Conservation (phyloP, 2,888 invertebrate genomes). For the Drosophila emarginata region DNA sequence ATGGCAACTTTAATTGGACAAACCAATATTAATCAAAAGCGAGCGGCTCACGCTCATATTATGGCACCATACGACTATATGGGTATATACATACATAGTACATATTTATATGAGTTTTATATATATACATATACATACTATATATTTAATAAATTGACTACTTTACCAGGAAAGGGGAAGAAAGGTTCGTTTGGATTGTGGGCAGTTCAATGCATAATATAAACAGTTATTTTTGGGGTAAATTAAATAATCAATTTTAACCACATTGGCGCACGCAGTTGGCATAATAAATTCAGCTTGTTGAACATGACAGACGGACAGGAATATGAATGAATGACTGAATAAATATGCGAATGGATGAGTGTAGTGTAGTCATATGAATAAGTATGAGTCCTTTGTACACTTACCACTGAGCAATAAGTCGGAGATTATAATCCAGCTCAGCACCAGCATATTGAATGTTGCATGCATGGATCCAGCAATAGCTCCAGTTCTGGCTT, state of each 20-base stretch:
- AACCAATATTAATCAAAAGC: slow-evolving; percentile 66
- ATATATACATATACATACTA: background rate
- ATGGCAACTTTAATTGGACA: slow-evolving; percentile 67
- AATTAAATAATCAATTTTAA: slow-evolving; percentile 70
- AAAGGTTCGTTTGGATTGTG: slow-evolving; percentile 9
- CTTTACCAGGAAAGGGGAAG: slow-evolving; percentile 19
- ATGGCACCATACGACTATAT: background rate
- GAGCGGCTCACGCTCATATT: slow-evolving; percentile 16
- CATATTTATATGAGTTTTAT: slow-evolving; percentile 20
- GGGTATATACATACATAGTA: slow-evolving; percentile 2
- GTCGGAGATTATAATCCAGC: slow-evolving; percentile 82
- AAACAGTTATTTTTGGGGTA: slow-evolving; percentile 53
- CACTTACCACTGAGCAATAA: slow-evolving; percentile 81
- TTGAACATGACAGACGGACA: slow-evolving; percentile 37
- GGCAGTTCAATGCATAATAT: slow-evolving; percentile 44
- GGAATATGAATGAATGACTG: background rate
- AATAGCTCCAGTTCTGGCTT: slow-evolving; percentile 9
- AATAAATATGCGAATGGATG: slow-evolving; percentile 10
- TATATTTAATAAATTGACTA: slow-evolving; percentile 59
- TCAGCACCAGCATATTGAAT: slow-evolving; percentile 80
- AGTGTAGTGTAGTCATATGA: slow-evolving; percentile 15
- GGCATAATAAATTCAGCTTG: slow-evolving; percentile 63
- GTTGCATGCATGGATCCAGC: slow-evolving; percentile 62
- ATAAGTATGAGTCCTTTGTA: slow-evolving; percentile 14
- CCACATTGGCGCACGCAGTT: slow-evolving; percentile 58